These are phyloP conservation scores for Tragelaphus oryx DNA, from an alignment of 2,797 vertebrate genomes.

Conservation along the genomic window DNA sequence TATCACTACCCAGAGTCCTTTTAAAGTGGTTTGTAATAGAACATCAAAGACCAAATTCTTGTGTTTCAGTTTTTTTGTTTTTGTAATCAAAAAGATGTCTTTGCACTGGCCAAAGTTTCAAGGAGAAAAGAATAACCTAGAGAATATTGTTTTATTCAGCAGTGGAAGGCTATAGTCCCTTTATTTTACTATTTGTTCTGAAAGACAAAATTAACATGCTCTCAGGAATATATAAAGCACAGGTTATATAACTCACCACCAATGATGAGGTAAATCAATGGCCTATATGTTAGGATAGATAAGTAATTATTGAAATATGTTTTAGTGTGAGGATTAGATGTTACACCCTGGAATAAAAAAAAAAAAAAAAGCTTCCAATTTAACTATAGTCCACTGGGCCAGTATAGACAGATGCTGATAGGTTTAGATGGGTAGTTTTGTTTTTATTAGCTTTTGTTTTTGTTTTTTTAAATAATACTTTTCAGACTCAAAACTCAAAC, in stretches of 20 bases:
- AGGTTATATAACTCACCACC: not conserved
- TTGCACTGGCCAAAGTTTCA: not conserved
- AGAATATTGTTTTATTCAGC: not conserved
- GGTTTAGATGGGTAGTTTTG: constrained; percentile 51
- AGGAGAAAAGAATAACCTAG: not conserved
- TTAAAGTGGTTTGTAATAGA: not conserved
- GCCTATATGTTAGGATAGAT: not conserved
- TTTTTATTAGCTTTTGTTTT: constrained; percentile 41
- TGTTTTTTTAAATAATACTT: constrained; percentile 63
- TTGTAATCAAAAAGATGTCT: not conserved
- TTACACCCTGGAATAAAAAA: constrained; percentile 34
- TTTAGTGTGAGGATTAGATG: not conserved
- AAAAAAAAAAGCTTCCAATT: not conserved
- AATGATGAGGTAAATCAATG: not conserved
- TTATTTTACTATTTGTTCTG: not conserved
- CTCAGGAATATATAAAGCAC: not conserved
- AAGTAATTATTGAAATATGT: not conserved
- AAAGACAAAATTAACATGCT: constrained; percentile 2
- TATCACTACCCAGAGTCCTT: constrained; percentile 49
- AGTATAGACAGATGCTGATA: constrained; percentile 39
- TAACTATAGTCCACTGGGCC: not conserved
- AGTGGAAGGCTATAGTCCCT: not conserved
- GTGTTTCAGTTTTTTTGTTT: not conserved
- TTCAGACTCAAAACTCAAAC: constrained; percentile 72
- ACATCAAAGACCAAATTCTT: not conserved